A percentile compares a stretch with the other conserved stretches of the same genome.
phyloP scores from a whole-genome alignment of 2,113 vertebrate genomes.

The mouse (Mus musculus) region GRCm39 chr11:8612001-8612500 shows the following conservation, averaged over 20 bases:
- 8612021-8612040: neutral
- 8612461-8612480: neutral
- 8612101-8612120: neutral
- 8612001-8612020: neutral
- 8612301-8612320: neutral
- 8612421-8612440: neutral
- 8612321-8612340: neutral
- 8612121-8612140: neutral
- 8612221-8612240: fast-evolving
- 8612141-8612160: neutral
- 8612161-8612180: neutral
- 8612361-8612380: neutral
- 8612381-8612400: too few relatives aligned
- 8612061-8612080: neutral
- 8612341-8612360: neutral
- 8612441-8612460: neutral
- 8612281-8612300: neutral
- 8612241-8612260: neutral
- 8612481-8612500: neutral
- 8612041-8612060: fast-evolving
- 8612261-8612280: neutral
- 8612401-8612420: neutral
- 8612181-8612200: neutral
- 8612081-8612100: neutral
- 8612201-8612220: neutral